These are phyloP conservation scores for Euwallacea fornicatus DNA, from an alignment of 1,140 invertebrate species.

Conservation along the genomic window DNA sequence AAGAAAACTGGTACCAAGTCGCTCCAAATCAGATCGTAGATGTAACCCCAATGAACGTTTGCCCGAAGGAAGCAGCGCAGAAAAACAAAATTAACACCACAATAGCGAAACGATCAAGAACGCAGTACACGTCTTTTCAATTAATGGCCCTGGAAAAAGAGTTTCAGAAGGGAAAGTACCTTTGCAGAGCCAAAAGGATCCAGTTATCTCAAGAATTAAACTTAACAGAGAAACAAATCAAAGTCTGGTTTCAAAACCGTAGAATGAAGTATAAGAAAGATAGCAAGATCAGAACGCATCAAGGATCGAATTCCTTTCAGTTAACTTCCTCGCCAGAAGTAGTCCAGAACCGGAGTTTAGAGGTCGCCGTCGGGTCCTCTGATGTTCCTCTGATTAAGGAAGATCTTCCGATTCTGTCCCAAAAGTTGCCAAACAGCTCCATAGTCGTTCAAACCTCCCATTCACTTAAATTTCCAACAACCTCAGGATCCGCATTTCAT, in stretches of 20 bases:
- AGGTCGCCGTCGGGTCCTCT: too few species aligned
- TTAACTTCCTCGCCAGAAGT: background rate
- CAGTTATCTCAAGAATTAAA: conserved; percentile 73
- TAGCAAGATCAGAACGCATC: conserved; percentile 27
- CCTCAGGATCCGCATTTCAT: too few species aligned
- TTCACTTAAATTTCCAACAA: too few species aligned
- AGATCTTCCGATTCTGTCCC: too few species aligned
- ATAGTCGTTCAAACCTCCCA: too few species aligned
- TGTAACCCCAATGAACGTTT: too few species aligned
- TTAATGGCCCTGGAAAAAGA: conserved; percentile 80
- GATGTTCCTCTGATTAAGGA: too few species aligned
- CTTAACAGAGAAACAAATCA: conserved; percentile 83
- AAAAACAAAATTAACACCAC: too few species aligned
- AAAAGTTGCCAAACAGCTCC: too few species aligned
- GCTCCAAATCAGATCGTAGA: too few species aligned
- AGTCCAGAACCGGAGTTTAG: background rate
- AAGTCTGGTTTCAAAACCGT: conserved; percentile 83
- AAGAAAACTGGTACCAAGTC: too few species aligned
- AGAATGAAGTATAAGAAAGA: conserved; percentile 68
- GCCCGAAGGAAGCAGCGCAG: too few species aligned
- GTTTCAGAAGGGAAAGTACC: conserved; percentile 76
- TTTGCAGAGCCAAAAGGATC: conserved; percentile 77
- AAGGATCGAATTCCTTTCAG: background rate
- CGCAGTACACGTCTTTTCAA: conserved; percentile 81
- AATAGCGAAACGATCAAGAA: conserved; percentile 57